Conservation (phyloP, 2,888 invertebrate species). For the Dicranocentrus wangi region DNA sequence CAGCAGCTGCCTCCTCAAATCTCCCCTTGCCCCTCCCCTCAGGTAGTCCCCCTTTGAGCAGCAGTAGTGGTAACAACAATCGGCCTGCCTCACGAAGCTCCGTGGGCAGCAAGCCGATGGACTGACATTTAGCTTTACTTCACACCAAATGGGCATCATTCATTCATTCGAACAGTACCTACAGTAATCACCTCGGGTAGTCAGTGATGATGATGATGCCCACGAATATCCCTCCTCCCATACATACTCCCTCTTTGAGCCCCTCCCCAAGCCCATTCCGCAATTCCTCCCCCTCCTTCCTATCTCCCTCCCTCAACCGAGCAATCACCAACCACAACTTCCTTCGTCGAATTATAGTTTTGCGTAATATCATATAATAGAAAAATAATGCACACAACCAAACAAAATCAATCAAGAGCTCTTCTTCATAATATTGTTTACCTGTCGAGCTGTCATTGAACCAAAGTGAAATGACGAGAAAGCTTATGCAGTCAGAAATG, state of each 20-base stretch:
- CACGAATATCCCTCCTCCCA: conserved; percentile 9
- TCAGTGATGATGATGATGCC: conserved; percentile 37
- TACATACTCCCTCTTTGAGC: neutral
- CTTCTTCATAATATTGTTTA: conserved; percentile 20
- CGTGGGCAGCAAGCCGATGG: conserved; percentile 71
- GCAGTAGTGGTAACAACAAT: conserved; percentile 70
- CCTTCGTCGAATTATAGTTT: neutral
- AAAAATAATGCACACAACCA: neutral
- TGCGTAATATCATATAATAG: neutral
- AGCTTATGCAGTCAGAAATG: neutral
- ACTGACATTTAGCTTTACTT: conserved; percentile 73
- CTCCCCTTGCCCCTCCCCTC: conserved; percentile 62
- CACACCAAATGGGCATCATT: conserved; percentile 73
- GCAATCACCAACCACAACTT: neutral
- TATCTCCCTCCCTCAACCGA: neutral
- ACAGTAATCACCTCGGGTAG: conserved; percentile 72
- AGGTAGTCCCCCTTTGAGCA: conserved; percentile 69
- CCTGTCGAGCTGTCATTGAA: conserved; percentile 20
- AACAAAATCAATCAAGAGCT: neutral
- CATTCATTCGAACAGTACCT: conserved; percentile 72
- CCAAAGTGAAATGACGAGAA: neutral
- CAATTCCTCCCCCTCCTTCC: conserved; percentile 7
- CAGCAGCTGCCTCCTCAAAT: conserved; percentile 67
- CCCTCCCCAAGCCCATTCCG: conserved; percentile 1
- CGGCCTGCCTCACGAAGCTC: conserved; percentile 72